Evolutionary conservation across 2,888 invertebrate species (phyloP), one percentile per base, ranked within the genome.

Genomic region (Parasteatoda lunata): DNA sequence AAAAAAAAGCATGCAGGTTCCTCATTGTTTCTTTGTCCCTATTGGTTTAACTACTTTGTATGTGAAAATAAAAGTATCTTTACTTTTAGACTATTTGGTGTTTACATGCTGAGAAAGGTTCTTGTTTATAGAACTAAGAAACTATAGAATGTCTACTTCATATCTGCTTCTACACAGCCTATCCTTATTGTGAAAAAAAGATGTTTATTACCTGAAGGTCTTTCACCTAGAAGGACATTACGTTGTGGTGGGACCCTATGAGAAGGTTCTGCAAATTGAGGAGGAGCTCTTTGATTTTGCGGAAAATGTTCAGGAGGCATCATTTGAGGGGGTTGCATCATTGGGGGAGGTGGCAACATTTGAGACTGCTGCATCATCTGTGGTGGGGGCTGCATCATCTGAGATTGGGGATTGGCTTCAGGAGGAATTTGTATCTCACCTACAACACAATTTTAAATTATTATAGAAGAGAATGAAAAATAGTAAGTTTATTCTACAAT

Each of bases 181-280:
- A 30, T 30, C 30, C 30, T 30, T 0, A 1, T 0, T 30, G 30
- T 30, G 30, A 30, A 0, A 30, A 30, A 30, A 54, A 54, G 7
- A 30, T 11, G 54, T 54, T 71, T 13, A 64, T 15, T 15, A 84
- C 84, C 84, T 68, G 11, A 65, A 47, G 84, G 84, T 70, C 84
- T 84, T 69, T 84, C 78, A 45, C 84, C 79, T 15, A 77, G 65
- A 9, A 69, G 47, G 8, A 73, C 73, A 49, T 73, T 71, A 0
- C 79, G 69, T 49, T 13, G 71, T 7, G 75, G 79, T 45, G 64
- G 79, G 30, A 30, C 30, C 45, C 75, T 75, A n/a, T 66, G 73
- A 9, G 69, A 68, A 49, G 77, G 84, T 45, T 79, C 85, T 4
- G 49, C 13, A 72, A 52, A 86, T 6, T 75, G 75, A 45, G 79